phyloP scores from a whole-genome alignment of 2,797 vertebrate genomes.

The Enteromius mattozi region DNA sequence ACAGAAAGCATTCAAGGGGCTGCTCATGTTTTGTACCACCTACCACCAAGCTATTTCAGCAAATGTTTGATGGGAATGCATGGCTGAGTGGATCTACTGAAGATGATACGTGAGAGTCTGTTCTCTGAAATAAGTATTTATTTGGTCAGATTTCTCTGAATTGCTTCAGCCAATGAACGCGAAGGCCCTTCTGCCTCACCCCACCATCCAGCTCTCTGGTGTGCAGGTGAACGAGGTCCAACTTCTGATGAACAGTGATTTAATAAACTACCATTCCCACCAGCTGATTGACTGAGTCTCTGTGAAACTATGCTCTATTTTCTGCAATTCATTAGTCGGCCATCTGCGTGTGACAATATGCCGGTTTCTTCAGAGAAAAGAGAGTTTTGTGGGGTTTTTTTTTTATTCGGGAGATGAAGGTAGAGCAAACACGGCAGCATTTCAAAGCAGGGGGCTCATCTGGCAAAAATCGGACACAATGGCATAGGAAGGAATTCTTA shows the following conservation, averaged over 20 bases:
- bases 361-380: conserved; percentile 25
- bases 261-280: conserved; percentile 42
- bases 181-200: conserved; percentile 1
- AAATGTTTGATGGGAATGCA: not conserved
- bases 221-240: conserved; percentile 39
- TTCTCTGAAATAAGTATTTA: conserved; percentile 7
- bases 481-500: conserved; percentile 1
- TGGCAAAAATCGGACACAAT: not conserved
- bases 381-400: conserved; percentile 1
- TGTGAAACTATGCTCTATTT: conserved; percentile 40
- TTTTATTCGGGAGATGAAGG: conserved; percentile 6
- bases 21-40: not conserved
- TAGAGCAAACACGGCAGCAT: not conserved
- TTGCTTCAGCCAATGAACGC: conserved; percentile 9
- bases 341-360: conserved; percentile 52
- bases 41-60: not conserved
- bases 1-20: not conserved
- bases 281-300: conserved; percentile 16
- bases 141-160: conserved; percentile 17
- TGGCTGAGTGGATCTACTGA: not conserved
- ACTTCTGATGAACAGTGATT: conserved; percentile 50
- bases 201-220: conserved; percentile 26
- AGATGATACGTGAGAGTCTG: not conserved
- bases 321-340: conserved; percentile 46
- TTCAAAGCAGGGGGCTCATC: conserved; percentile 24